Percentiles rank a stretch among this genome's conserved stretches.
Evolutionary conservation across 1,140 invertebrate species (phyloP).

Genomic region (Leptopilina boulardi): DNA sequence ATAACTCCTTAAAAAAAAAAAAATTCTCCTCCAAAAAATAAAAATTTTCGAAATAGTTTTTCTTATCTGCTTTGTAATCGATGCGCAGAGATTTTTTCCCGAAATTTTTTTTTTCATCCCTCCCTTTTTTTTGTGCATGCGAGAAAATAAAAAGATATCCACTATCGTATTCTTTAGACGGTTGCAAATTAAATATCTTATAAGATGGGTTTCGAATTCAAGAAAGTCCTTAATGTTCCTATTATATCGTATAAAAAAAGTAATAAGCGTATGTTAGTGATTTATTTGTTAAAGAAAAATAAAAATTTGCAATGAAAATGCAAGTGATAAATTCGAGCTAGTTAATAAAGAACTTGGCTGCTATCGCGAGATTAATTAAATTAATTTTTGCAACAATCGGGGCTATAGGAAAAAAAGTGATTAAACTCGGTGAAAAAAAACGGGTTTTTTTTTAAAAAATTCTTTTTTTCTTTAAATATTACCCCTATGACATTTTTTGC

Average conservation of each 20-base stretch:
- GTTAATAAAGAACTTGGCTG: conserved; percentile 24
- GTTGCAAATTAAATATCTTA: conserved; percentile 33
- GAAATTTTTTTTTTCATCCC: neutral
- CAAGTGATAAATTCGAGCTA: conserved; percentile 36
- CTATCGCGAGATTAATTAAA: conserved; percentile 39
- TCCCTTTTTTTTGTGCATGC: neutral
- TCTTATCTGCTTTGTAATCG: neutral
- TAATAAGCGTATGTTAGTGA: conserved; percentile 21
- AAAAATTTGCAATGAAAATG: conserved; percentile 19
- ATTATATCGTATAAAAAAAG: conserved; percentile 39
- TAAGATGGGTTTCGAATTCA: conserved; percentile 47
- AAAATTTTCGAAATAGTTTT: conserved; percentile 20
- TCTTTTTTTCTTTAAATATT: conserved; percentile 41
- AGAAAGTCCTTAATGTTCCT: conserved; percentile 56
- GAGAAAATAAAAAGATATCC: conserved; percentile 1
- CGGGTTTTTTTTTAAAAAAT: neutral
- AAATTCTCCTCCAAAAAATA: conserved; percentile 34
- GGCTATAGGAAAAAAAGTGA: conserved; percentile 4
- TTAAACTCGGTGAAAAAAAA: conserved; percentile 37
- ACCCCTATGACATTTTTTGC: conserved; percentile 57
- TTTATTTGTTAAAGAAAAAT: neutral
- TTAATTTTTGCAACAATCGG: conserved; percentile 31
- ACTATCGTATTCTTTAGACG: conserved; percentile 18
- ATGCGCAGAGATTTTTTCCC: neutral
- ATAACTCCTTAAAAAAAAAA: neutral